A percentile compares a stretch with the other conserved stretches of the same genome.
phyloP scores from a whole-genome alignment of 2,888 invertebrate species.

The Lithophane semibrunnea region DNA sequence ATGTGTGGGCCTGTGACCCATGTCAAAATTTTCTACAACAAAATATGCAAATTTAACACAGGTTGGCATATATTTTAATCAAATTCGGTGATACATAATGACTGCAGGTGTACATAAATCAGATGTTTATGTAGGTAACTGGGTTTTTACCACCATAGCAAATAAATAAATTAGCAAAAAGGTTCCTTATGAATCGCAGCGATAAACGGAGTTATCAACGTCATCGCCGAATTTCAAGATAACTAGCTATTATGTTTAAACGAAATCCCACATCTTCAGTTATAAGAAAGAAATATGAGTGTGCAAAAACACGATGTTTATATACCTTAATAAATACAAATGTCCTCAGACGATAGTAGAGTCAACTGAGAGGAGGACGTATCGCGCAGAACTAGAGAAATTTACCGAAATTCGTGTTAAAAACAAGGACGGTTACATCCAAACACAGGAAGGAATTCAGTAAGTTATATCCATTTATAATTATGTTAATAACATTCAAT shows the following conservation, averaged over 20 bases:
- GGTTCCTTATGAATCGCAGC: neutral
- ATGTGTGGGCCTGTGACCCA: neutral
- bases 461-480: conserved; percentile 47
- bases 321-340: conserved; percentile 60
- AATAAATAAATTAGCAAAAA: conserved; percentile 15
- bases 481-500: conserved; percentile 18
- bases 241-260: conserved; percentile 10
- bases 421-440: conserved; percentile 12
- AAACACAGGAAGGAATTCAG: conserved; percentile 36
- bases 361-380: conserved; percentile 65
- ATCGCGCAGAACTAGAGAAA: conserved; percentile 38
- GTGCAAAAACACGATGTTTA: conserved; percentile 61
- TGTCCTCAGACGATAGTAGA: conserved; percentile 64
- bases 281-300: conserved; percentile 57
- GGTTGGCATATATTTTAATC: conserved; percentile 9
- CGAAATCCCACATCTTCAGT: conserved; percentile 61
- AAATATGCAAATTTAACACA: conserved; percentile 20
- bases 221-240: conserved; percentile 37
- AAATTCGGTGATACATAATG: conserved; percentile 1
- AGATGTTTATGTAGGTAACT: neutral
- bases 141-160: conserved; percentile 34
- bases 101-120: conserved; percentile 8
- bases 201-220: conserved; percentile 36
- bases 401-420: conserved; percentile 24
- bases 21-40: neutral